Conservation (phyloP, 2,113 vertebrate genomes). For the Chrysemys picta region DNA sequence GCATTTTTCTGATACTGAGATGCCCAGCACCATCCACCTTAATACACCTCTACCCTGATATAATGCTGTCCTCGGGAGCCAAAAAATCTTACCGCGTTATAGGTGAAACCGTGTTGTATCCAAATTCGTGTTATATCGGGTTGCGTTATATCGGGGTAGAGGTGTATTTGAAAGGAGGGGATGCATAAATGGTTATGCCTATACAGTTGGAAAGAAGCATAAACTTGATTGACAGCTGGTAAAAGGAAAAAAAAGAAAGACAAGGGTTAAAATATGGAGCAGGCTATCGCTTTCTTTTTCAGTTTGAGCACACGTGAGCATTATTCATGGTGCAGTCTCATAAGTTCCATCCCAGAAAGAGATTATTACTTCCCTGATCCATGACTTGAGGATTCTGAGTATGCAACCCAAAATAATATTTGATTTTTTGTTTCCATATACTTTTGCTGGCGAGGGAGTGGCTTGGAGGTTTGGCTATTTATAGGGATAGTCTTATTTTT, state of each 20-base stretch:
- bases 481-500: neutral
- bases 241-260: neutral
- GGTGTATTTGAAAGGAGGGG: neutral
- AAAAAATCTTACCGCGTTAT: too few species aligned
- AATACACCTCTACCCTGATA: neutral
- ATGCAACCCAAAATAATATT: neutral
- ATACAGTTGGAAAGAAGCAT: neutral
- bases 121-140: too few species aligned
- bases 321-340: neutral
- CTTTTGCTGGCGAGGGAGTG: neutral
- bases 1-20: constrained; percentile 43
- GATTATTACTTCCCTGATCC: neutral
- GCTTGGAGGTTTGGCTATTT: neutral
- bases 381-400: neutral
- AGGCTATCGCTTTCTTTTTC: neutral
- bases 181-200: neutral
- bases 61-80: too few species aligned
- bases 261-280: neutral
- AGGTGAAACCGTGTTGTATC: too few species aligned
- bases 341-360: neutral
- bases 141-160: too few species aligned
- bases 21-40: neutral
- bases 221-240: neutral
- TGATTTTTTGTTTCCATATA: fast-evolving
- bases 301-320: neutral